Percentiles rank a stretch among this genome's conserved stretches.
Conservation (phyloP, 2,888 invertebrate species). For the Boloria selene region DNA sequence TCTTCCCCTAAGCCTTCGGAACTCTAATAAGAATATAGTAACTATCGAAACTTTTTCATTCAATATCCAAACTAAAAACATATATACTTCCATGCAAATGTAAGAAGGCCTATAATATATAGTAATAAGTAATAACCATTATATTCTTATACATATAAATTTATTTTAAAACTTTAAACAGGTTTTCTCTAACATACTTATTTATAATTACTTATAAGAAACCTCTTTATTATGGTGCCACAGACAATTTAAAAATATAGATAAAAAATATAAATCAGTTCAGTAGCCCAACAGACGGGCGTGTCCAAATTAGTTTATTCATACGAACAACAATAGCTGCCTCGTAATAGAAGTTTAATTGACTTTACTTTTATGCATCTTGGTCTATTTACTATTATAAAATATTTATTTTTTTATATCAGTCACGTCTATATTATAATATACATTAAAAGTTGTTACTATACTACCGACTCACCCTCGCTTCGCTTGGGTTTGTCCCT, state of each 20-base stretch:
- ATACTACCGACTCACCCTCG: too few species aligned
- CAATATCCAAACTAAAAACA: too few species aligned
- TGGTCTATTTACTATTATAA: conserved; percentile 7
- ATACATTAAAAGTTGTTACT: too few species aligned
- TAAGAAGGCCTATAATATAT: too few species aligned
- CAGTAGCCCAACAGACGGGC: conserved; percentile 25
- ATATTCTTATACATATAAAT: too few species aligned
- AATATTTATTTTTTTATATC: neutral
- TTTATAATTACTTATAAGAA: conserved; percentile 8
- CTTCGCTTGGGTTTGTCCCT: too few species aligned
- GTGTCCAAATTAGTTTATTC: conserved; percentile 27
- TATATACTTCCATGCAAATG: too few species aligned
- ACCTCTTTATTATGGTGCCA: conserved; percentile 20
- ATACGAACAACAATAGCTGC: conserved; percentile 26
- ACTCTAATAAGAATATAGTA: neutral
- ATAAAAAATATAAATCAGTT: conserved; percentile 28
- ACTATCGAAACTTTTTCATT: neutral
- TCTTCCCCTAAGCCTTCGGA: neutral
- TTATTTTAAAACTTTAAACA: too few species aligned
- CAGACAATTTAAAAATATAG: conserved; percentile 19
- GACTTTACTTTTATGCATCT: conserved; percentile 16
- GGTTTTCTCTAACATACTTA: neutral
- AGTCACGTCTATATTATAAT: too few species aligned
- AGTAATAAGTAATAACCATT: too few species aligned
- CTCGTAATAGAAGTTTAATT: conserved; percentile 26